Percentiles rank a stretch among this genome's conserved stretches.
Evolutionary conservation across 2,888 invertebrate species (phyloP).

Genomic region (Autographa gamma): DNA sequence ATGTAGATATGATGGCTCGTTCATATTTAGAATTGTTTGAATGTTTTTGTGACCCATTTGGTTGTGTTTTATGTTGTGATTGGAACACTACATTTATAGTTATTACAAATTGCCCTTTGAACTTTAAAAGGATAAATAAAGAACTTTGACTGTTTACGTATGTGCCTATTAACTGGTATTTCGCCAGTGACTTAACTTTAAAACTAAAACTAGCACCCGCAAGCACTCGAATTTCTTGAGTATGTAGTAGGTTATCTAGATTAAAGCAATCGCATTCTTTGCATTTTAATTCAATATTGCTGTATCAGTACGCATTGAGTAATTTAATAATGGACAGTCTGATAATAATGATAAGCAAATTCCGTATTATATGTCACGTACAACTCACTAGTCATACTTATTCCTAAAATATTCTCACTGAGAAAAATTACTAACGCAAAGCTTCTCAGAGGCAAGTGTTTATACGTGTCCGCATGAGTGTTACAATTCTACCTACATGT

Average conservation of each 20-base stretch:
- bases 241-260: background rate
- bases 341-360: background rate
- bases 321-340: background rate
- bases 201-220: no score
- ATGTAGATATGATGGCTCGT: slow-evolving; percentile 17
- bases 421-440: background rate
- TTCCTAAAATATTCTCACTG: no score
- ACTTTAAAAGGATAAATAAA: no score
- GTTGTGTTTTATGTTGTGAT: background rate
- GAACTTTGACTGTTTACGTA: no score
- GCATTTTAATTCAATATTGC: background rate
- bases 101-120: no score
- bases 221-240: no score
- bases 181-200: no score
- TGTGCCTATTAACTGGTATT: no score
- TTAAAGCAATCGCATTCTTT: background rate
- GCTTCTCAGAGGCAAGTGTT: slow-evolving; percentile 42
- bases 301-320: background rate
- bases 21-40: background rate
- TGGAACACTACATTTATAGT: no score
- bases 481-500: slow-evolving; percentile 14
- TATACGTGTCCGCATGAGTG: background rate
- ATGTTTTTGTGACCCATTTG: background rate
- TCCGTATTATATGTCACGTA: no score
- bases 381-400: no score